These are phyloP conservation scores for Sebastes alutus DNA, from an alignment of 2,797 vertebrate species.

Conservation along the genomic window DNA sequence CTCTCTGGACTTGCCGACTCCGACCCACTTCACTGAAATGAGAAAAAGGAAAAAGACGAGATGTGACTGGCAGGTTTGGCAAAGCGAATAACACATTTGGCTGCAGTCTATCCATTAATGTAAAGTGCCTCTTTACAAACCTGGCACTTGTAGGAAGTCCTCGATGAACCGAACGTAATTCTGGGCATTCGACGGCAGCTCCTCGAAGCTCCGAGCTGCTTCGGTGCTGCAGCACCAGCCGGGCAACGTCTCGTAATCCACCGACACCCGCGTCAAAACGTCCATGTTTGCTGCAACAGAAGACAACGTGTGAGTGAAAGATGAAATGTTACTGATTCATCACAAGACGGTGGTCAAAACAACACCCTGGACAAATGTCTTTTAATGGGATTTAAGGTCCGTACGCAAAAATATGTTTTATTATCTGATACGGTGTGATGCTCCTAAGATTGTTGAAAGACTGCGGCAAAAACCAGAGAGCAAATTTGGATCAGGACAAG, in stretches of 20 bases:
- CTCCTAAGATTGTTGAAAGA: neutral
- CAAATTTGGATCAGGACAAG: neutral
- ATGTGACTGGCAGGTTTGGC: slow-evolving; percentile 22
- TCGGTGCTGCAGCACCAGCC: slow-evolving; percentile 86
- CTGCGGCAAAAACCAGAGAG: neutral
- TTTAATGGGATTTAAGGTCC: neutral
- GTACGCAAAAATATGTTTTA: neutral
- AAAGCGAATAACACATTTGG: neutral
- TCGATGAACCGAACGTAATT: slow-evolving; percentile 85
- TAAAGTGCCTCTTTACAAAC: slow-evolving; percentile 62
- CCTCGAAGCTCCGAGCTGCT: slow-evolving; percentile 76
- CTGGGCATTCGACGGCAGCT: slow-evolving; percentile 82
- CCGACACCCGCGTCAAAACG: slow-evolving; percentile 78
- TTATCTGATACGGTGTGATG: neutral
- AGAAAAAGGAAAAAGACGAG: neutral
- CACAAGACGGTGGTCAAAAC: neutral
- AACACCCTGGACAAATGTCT: neutral
- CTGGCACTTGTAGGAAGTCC: slow-evolving; percentile 84
- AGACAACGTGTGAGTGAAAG: neutral
- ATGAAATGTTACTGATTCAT: neutral
- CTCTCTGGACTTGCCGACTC: slow-evolving; percentile 87
- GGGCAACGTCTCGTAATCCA: slow-evolving; percentile 83
- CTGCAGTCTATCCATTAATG: slow-evolving; percentile 10
- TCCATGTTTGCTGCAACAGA: slow-evolving; percentile 84
- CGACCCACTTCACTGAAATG: slow-evolving; percentile 88